Conservation (phyloP, 1,140 invertebrate genomes). For the Trinorchestia longiramus region DNA sequence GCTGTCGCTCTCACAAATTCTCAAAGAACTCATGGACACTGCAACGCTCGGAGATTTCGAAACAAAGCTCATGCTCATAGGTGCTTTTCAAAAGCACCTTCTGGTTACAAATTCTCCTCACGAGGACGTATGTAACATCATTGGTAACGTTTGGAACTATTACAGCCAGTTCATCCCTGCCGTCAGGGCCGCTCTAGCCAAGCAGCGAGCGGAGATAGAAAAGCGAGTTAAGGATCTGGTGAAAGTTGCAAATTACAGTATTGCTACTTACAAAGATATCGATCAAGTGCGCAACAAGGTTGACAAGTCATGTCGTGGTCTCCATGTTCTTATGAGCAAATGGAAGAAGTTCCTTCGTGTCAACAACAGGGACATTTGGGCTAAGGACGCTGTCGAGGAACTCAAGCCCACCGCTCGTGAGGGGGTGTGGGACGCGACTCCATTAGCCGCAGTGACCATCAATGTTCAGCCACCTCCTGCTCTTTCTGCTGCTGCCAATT, state of each 20-base stretch:
- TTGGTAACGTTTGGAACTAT: slow-evolving; percentile 90
- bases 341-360: slow-evolving; percentile 74
- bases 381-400: slow-evolving; percentile 14
- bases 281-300: slow-evolving; percentile 83
- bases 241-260: slow-evolving; percentile 85
- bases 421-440: neutral
- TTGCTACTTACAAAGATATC: slow-evolving; percentile 27
- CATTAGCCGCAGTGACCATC: neutral
- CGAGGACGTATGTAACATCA: slow-evolving; percentile 69
- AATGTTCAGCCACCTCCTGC: neutral
- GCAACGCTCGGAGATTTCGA: slow-evolving; percentile 87
- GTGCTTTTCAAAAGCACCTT: slow-evolving; percentile 82
- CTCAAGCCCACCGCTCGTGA: neutral
- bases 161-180: slow-evolving; percentile 83
- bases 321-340: slow-evolving; percentile 88
- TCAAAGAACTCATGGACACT: slow-evolving; percentile 85
- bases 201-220: slow-evolving; percentile 83
- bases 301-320: slow-evolving; percentile 86
- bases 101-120: slow-evolving; percentile 71
- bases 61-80: slow-evolving; percentile 82
- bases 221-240: slow-evolving; percentile 93
- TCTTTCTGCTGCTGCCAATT: neutral
- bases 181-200: slow-evolving; percentile 77
- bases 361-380: slow-evolving; percentile 68
- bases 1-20: neutral